Evolutionary conservation across 2,797 vertebrate species (phyloP).

Genomic region (Eulemur coronatus): DNA sequence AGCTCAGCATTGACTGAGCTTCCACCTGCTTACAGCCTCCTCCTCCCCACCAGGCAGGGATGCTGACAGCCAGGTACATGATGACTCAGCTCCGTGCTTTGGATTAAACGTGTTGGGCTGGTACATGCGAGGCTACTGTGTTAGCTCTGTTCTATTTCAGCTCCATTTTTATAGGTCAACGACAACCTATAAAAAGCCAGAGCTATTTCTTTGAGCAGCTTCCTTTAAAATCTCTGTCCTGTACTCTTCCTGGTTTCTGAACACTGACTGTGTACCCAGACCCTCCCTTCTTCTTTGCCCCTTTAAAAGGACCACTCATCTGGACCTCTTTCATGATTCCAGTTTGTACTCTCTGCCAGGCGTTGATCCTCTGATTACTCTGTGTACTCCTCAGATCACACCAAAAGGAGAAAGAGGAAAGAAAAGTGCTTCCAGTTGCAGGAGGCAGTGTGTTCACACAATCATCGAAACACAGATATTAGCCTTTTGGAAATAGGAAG

Average conservation of each 20-base stretch:
- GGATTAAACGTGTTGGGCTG: not conserved
- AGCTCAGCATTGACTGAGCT: fast-evolving
- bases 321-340: not conserved
- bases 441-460: not conserved
- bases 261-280: not conserved
- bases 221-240: not conserved
- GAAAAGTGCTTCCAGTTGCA: not conserved
- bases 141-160: not conserved
- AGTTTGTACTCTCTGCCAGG: not conserved
- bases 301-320: not conserved
- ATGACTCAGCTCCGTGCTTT: not conserved
- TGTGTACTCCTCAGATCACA: not conserved
- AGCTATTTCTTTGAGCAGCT: not conserved
- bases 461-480: not conserved
- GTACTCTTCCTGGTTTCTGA: not conserved
- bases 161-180: not conserved
- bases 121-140: not conserved
- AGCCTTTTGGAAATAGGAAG: not conserved
- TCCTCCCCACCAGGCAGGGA: not conserved
- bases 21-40: fast-evolving
- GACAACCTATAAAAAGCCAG: not conserved
- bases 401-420: not conserved
- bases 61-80: not conserved
- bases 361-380: not conserved
- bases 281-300: not conserved